Conservation (phyloP, 2,797 vertebrate genomes). For the Rhynchonycteris naso region DNA sequence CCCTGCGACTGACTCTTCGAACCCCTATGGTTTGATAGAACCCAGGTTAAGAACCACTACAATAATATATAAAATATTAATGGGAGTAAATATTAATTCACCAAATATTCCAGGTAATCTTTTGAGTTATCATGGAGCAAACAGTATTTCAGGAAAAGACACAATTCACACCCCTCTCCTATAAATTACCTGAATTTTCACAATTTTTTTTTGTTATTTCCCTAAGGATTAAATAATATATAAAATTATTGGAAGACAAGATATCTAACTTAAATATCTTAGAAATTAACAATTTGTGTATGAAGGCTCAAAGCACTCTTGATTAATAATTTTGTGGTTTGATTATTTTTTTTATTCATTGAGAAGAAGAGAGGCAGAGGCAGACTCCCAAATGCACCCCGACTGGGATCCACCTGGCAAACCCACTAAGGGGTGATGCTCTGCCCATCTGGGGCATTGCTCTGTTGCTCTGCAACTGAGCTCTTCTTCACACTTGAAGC, state of each 20-base stretch:
- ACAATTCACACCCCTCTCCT: accelerated
- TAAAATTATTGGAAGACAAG: background rate
- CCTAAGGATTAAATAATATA: background rate
- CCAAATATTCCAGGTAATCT: background rate
- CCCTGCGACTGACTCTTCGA: no score
- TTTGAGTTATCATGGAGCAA: background rate
- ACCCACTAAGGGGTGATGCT: no score
- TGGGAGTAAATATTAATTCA: background rate
- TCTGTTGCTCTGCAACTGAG: no score
- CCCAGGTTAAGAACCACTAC: no score
- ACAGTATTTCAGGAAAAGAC: background rate
- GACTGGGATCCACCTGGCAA: no score
- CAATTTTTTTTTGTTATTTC: background rate
- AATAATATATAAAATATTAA: background rate
- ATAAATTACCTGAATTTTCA: background rate
- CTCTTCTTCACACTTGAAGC: no score
- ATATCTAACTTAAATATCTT: background rate
- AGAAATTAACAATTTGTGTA: background rate
- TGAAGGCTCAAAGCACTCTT: background rate
- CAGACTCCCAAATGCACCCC: no score
- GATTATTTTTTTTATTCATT: background rate
- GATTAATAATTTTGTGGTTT: background rate
- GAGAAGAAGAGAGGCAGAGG: no score
- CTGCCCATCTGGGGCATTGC: no score
- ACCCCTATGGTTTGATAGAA: no score